These are phyloP conservation scores for Vidua macroura DNA, from an alignment of 2,113 vertebrate species.

Conservation along the genomic window DNA sequence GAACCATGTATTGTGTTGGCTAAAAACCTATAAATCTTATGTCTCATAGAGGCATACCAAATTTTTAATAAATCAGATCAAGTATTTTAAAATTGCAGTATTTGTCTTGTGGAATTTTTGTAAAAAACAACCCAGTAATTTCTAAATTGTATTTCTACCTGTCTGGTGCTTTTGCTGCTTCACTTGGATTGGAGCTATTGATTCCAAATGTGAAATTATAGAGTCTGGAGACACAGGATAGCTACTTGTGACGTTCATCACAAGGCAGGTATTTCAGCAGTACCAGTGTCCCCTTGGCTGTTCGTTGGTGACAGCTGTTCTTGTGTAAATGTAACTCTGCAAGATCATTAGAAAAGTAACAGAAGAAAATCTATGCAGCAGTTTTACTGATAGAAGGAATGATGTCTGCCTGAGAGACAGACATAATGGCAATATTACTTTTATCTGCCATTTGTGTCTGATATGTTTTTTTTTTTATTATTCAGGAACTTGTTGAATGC, in stretches of 20 bases:
- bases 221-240: not conserved
- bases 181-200: not conserved
- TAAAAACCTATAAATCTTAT: not conserved
- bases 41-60: not conserved
- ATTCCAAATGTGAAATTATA: conserved; percentile 20
- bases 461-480: not conserved
- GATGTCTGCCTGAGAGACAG: not conserved
- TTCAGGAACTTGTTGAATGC: not conserved
- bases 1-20: not conserved
- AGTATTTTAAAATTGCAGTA: not conserved
- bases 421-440: not conserved
- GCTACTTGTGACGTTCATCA: not conserved
- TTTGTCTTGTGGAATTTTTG: not conserved
- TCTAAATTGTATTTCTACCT: conserved; percentile 18
- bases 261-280: not conserved
- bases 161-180: not conserved
- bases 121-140: not conserved
- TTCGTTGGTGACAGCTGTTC: not conserved
- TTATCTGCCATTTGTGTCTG: not conserved
- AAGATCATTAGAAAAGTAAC: not conserved
- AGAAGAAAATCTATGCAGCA: not conserved
- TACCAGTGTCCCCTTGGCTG: rapidly evolving
- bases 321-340: not conserved
- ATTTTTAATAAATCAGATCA: not conserved
- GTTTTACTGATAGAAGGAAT: not conserved